Base-by-base conservation (phyloP, 2,113 vertebrate species). In the Tragelaphus buxtoni region DNA sequence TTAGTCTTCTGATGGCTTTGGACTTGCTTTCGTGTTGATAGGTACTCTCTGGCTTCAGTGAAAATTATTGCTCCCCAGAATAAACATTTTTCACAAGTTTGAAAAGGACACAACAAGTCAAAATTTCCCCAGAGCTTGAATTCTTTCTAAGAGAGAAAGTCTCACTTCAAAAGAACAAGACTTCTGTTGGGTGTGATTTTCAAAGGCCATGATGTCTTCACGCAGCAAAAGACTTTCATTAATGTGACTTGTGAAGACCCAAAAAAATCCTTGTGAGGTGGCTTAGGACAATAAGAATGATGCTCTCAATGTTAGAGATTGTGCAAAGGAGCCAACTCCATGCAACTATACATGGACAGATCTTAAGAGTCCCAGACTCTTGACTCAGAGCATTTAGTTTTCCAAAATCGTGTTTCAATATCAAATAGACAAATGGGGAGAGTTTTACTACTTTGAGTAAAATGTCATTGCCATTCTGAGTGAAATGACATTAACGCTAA, bases 111-210 rank as follows among this genome's bases (percentile, higher is more conserved):
- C 32, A 77, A 20, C 56, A 88, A 90, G 39, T 45, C n/a, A 79
- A 69, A 55, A 83, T 96, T 81, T 53, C 30, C 42, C 58, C 10
- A 56, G 55, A 22, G 72, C 53, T 79, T 86, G 76, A 61, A 81
- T 82, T 85, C 90, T 51, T 95, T 90, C 85, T 85, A 84, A 94
- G 51, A 82, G 11, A 88, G 11, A 96, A 56, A 13, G 90, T 55
- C 65, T 90, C 45, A 83, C 74, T 90, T 95, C 90, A 32, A 53
- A 86, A 81, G 60, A 45, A 11, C 61, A 53, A 47, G 30, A n/a
- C 3, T 63, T 91, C 86, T 88, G 4, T 30, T 65, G 22, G 26
- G 11, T 79, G 42, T 96, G 65, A 84, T 88, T 96, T 95, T 47
- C 55, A 90, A 92, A 96, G 35, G 55, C 35, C 26, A 61, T 22